Base-by-base conservation (phyloP, 2,113 vertebrate genomes). In the Macroglossus sobrinus region DNA sequence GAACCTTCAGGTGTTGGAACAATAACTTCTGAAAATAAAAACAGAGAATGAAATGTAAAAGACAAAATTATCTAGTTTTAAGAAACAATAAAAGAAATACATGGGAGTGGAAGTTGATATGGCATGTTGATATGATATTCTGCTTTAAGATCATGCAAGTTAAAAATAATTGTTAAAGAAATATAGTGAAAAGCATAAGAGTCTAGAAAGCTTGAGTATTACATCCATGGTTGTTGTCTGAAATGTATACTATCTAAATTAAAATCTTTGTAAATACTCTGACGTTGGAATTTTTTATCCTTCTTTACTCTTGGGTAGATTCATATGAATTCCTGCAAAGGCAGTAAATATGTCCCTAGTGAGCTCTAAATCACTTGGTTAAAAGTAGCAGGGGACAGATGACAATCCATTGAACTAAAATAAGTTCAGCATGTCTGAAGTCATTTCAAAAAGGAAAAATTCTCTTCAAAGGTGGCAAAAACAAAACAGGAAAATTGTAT, bases 11-110 rank as follows among this genome's bases (percentile, higher is more conserved):
- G 96, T 95, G 97, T 98, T 94, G 98, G 97, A 93, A 96, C 92
- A 97, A 97, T 98, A 93, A 96, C 57, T 98, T 98, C 98, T 99
- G 90, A 96, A 98, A 98, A 98, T 98, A 76, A 98, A 98, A 98
- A 93, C 38, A 82, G 94, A 96, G 96, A 92, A 97, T 84, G 97
- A 97, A 92, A 93, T 97, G 97, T 98, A 96, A 97, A 97, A 96
- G 97, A 96, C 93, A 97, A 82, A 97, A 94, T 93, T 11, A 97
- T 97, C 95, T 84, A 86, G 95, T 96, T 95, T 94, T 95, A 90
- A 96, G 91, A 98, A 97, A 97, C 96, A 96, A 92, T 94, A 97
- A 96, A 98, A 96, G 93, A 97, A 79, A 93, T 24, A 94, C 64
- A 79, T 97, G 96, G 86, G 66, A 94, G 78, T 96, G 93, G 78